Evolutionary conservation across 1,140 invertebrate genomes (phyloP), one percentile per base, ranked within the genome.

Genomic region (Ceratina calcarata): DNA sequence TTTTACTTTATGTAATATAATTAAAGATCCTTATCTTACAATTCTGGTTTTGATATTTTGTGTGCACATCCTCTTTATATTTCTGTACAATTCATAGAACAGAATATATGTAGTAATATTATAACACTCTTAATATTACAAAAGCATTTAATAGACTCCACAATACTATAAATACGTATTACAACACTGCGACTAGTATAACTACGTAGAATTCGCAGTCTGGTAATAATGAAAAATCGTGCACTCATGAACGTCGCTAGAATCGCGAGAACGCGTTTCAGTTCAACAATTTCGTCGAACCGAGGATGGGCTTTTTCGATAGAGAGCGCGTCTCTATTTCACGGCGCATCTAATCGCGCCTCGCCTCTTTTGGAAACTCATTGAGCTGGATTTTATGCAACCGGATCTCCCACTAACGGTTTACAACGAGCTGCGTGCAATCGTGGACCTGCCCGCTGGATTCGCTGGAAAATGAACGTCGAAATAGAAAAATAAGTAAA

Each of bases 361-460:
- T 22, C 27, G 58, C 16, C 68, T 49, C 60, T 64, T 70, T 78
- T 62, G 58, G 49, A 72, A 78, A 71, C 49, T 78, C 76, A 78
- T 72, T 78, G 76, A 78, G 60, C 68, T 58, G 76, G 68, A 78
- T 72, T 78, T 55, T 78, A 78, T 71, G 76, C 68, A 78, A n/a
- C 27, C 27, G 16, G 57, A 55, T 32, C 49, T 69, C 53, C 22
- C 51, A 45, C 37, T 45, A 45, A 7, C 67, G 75, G 37, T 78
- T 78, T 49, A 72, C 22, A 58, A 68, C 45, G 68, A 71, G 20
- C 60, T 78, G 68, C 60, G 76, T 64, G 76, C 27, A 64, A 51
- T 61, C 45, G 66, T 20, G 24, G 16, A 45, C 37, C 37, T 45
- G 7, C 20, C 24, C 67, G 7, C 16, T 7, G 20, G 10, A 13